phyloP scores from a whole-genome alignment of 2,113 vertebrate genomes.

The Azemiops feae region DNA sequence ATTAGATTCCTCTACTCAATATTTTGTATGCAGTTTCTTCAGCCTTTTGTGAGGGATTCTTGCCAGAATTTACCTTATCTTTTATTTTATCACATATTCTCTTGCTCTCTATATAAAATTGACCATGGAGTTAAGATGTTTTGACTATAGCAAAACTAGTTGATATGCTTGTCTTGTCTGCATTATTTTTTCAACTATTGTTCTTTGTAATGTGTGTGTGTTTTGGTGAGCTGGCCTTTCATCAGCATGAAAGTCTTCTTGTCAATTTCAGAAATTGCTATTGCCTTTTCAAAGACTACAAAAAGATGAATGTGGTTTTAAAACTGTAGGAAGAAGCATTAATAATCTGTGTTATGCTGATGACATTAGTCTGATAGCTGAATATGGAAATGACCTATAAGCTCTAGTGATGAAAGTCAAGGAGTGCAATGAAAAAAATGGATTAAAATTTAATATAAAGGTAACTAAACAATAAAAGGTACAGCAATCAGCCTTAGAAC shows the following conservation, averaged over 20 bases:
- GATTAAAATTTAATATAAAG: not conserved
- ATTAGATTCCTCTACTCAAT: not conserved
- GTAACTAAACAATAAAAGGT: not conserved
- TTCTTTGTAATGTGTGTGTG: not conserved
- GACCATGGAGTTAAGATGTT: slow-evolving; percentile 15
- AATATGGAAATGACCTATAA: not conserved
- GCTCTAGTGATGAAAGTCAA: not conserved
- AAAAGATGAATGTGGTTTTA: not conserved
- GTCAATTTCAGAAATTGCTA: not conserved
- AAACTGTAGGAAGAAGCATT: not conserved
- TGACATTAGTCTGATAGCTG: not conserved
- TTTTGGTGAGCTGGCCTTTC: slow-evolving; percentile 3
- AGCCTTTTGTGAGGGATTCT: not conserved
- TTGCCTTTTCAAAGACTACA: not conserved
- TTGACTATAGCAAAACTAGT: slow-evolving; percentile 38
- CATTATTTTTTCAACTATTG: slow-evolving; percentile 15
- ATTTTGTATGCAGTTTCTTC: not conserved
- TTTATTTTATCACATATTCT: slow-evolving; percentile 24
- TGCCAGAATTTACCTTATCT: slow-evolving; percentile 9
- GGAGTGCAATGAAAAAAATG: not conserved
- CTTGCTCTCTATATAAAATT: slow-evolving; percentile 12
- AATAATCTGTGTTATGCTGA: not conserved
- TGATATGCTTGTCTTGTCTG: not conserved
- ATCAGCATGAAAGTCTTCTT: not conserved
- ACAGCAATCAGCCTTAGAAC: not conserved